These are phyloP conservation scores for Sylvia atricapilla DNA, from an alignment of 2,113 vertebrate genomes.

Conservation along the genomic window DNA sequence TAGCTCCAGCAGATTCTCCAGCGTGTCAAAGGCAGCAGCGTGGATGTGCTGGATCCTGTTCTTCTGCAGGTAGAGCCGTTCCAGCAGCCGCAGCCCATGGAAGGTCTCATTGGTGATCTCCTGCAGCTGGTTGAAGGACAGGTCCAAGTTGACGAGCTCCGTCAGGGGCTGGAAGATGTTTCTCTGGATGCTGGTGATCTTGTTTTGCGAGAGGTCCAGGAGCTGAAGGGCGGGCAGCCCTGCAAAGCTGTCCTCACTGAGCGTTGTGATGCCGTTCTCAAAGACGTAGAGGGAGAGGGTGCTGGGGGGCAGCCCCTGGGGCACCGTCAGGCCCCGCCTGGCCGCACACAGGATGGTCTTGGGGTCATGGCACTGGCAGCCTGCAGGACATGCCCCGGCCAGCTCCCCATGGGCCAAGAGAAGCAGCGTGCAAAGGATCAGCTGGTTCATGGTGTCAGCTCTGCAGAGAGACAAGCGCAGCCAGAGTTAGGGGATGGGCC, in stretches of 20 bases:
- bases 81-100: conserved; percentile 81
- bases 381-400: conserved; percentile 60
- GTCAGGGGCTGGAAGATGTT: conserved; percentile 83
- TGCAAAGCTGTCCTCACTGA: conserved; percentile 79
- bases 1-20: conserved; percentile 88
- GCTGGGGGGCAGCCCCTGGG: conserved; percentile 71
- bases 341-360: conserved; percentile 72
- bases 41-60: conserved; percentile 89
- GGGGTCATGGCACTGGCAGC: conserved; percentile 76
- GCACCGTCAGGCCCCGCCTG: conserved; percentile 71
- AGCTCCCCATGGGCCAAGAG: not conserved
- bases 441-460: conserved; percentile 45
- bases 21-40: conserved; percentile 79
- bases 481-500: not conserved
- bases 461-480: not conserved
- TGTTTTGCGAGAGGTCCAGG: conserved; percentile 94
- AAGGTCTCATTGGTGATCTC: conserved; percentile 90
- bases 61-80: conserved; percentile 90
- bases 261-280: conserved; percentile 82
- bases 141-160: conserved; percentile 89
- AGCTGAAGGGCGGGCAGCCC: conserved; percentile 81
- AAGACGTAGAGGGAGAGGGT: conserved; percentile 86
- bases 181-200: conserved; percentile 81
- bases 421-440: conserved; percentile 51
- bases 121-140: conserved; percentile 88